phyloP scores from a whole-genome alignment of 1,140 invertebrate genomes.

The Drosophila lowei region DNA sequence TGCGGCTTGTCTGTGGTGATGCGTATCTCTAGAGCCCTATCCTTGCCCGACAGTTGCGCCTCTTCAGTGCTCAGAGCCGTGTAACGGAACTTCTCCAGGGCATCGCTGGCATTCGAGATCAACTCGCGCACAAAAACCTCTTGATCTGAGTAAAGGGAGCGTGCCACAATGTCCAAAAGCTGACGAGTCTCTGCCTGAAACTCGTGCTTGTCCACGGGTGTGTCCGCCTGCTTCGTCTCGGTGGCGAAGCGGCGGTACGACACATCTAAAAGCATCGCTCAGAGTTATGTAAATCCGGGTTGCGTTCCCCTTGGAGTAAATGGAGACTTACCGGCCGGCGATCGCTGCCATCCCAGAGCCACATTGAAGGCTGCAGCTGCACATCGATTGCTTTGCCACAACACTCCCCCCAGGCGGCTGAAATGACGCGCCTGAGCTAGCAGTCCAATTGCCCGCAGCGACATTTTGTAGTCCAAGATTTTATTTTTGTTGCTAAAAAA shows the following conservation, averaged over 20 bases:
- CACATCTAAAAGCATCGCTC: constrained; percentile 1
- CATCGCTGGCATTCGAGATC: constrained; percentile 98
- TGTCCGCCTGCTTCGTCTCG: constrained; percentile 14
- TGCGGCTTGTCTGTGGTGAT: constrained; percentile 94
- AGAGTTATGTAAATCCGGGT: background rate
- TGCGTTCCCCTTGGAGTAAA: too few species aligned
- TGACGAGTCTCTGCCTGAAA: constrained; percentile 98
- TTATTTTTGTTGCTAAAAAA: too few species aligned
- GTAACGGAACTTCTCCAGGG: constrained; percentile 95
- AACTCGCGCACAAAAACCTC: constrained; percentile 98
- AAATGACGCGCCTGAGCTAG: constrained; percentile 20
- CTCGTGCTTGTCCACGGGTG: constrained; percentile 86
- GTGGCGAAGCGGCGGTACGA: constrained; percentile 38
- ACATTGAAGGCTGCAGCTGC: constrained; percentile 2
- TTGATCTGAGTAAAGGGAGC: constrained; percentile 98
- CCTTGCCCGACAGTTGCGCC: constrained; percentile 83
- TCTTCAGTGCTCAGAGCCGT: constrained; percentile 86
- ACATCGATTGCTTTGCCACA: constrained; percentile 11
- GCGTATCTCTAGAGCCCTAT: constrained; percentile 92
- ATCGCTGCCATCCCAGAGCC: background rate
- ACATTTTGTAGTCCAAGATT: constrained; percentile 9
- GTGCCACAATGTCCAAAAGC: constrained; percentile 98
- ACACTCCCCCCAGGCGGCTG: background rate
- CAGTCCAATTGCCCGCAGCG: constrained; percentile 32
- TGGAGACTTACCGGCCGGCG: constrained; percentile 22